Conservation (phyloP, 2,888 invertebrate genomes). For the Tiliacea citrago region DNA sequence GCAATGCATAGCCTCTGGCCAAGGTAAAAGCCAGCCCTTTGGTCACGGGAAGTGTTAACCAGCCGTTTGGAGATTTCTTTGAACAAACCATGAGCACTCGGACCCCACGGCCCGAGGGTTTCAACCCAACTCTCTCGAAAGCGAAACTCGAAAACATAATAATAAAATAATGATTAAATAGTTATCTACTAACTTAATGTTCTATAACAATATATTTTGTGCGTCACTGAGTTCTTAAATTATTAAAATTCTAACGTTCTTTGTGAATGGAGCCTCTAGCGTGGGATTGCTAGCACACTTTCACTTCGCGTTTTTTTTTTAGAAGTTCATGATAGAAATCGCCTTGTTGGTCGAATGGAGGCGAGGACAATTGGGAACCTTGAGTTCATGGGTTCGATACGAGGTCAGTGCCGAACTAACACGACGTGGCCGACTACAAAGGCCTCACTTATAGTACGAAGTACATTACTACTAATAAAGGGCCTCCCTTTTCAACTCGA, state of each 20-base stretch:
- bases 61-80: too few relatives aligned
- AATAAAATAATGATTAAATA: too few relatives aligned
- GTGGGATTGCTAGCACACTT: constrained; percentile 49
- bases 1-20: too few relatives aligned
- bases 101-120: too few relatives aligned
- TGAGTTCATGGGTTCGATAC: constrained; percentile 56
- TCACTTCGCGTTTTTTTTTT: constrained; percentile 47
- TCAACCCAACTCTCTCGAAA: too few relatives aligned
- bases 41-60: too few relatives aligned
- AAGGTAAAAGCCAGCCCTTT: too few relatives aligned
- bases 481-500: constrained; percentile 5
- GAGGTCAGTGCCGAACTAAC: constrained; percentile 46
- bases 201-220: too few relatives aligned
- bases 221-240: constrained; percentile 34
- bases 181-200: too few relatives aligned
- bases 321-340: constrained; percentile 51
- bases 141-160: too few relatives aligned
- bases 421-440: constrained; percentile 43
- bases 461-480: constrained; percentile 25
- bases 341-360: constrained; percentile 37
- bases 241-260: constrained; percentile 25
- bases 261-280: constrained; percentile 16
- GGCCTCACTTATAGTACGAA: background rate
- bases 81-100: too few relatives aligned
- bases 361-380: constrained; percentile 54